phyloP scores from a whole-genome alignment of 1,140 invertebrate species.

The Penaeus chinensis region DNA sequence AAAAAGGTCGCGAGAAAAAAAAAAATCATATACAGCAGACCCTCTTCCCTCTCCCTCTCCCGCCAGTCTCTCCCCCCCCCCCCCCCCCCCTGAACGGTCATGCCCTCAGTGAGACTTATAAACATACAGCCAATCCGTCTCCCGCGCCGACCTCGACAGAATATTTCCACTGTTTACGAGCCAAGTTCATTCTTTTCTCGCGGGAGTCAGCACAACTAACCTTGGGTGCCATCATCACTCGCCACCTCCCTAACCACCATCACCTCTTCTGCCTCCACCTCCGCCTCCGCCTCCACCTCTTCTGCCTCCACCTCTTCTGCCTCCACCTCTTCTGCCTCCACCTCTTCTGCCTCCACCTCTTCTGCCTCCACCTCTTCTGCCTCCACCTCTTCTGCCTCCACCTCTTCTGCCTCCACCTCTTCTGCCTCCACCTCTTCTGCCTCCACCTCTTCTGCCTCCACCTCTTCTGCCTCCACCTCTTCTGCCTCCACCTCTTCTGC shows the following conservation, averaged over 20 bases:
- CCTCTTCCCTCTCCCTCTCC: too few relatives aligned
- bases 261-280: not conserved
- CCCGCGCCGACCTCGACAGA: conserved; percentile 21
- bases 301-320: too few relatives aligned
- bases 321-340: not conserved
- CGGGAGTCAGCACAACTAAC: conserved; percentile 22
- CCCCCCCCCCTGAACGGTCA: too few relatives aligned
- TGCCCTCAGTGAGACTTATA: not conserved
- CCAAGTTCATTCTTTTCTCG: conserved; percentile 31
- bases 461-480: not conserved
- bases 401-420: not conserved
- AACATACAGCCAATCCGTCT: conserved; percentile 22
- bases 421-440: not conserved
- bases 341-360: not conserved
- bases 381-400: not conserved
- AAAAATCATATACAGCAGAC: too few relatives aligned
- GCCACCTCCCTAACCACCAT: not conserved
- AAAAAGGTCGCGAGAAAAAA: too few relatives aligned
- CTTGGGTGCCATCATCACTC: conserved; percentile 11
- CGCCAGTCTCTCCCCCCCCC: too few relatives aligned
- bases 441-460: not conserved
- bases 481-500: not conserved
- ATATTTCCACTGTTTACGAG: conserved; percentile 43
- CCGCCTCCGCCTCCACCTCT: not conserved
- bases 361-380: not conserved